These are phyloP conservation scores for Rhagoletis pomonella DNA, from an alignment of 1,140 invertebrate genomes.

Conservation along the genomic window DNA sequence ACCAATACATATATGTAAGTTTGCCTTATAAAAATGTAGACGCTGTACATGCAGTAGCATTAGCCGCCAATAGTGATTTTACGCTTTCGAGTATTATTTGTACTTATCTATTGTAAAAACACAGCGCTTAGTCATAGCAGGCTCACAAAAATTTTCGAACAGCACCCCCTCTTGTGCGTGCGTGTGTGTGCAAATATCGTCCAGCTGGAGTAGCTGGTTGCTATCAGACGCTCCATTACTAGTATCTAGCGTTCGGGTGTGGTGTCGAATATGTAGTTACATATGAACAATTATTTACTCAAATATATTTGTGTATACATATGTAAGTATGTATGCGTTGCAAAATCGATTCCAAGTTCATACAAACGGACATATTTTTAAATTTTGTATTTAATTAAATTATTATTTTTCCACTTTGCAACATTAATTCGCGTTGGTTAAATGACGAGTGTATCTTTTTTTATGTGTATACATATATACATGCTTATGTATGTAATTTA, in stretches of 20 bases:
- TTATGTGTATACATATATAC: not conserved
- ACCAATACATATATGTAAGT: not conserved
- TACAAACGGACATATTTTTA: not conserved
- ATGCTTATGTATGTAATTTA: no score
- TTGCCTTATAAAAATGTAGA: not conserved
- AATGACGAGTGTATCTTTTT: not conserved
- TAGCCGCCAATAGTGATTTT: not conserved
- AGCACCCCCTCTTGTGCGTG: not conserved
- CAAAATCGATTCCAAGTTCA: constrained; percentile 10
- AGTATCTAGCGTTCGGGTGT: constrained; percentile 12
- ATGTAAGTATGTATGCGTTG: not conserved
- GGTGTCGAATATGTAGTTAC: not conserved
- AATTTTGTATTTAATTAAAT: not conserved
- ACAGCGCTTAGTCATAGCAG: constrained; percentile 6
- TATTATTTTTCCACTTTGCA: not conserved
- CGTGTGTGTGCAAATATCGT: not conserved
- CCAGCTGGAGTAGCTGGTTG: constrained; percentile 2
- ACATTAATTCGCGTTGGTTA: not conserved
- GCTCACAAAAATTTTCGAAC: not conserved
- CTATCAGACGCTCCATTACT: constrained; percentile 16
- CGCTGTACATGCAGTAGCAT: not conserved
- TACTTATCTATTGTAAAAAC: not conserved
- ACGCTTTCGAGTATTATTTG: not conserved
- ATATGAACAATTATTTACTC: not conserved
- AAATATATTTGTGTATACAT: not conserved